phyloP scores from a whole-genome alignment of 2,888 invertebrate genomes.

The Reticulitermes lucifugus region DNA sequence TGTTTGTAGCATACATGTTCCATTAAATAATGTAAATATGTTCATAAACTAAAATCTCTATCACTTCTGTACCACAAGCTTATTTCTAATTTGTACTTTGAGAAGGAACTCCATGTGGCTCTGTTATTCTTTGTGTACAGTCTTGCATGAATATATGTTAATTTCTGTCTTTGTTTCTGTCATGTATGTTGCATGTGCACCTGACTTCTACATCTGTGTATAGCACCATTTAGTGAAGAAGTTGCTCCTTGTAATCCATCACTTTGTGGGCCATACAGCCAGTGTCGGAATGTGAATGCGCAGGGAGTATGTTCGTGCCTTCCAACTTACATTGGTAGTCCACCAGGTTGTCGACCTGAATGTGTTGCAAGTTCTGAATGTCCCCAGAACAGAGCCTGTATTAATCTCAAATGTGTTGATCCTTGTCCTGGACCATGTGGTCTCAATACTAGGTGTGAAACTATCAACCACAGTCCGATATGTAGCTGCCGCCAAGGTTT shows the following conservation, averaged over 20 bases:
- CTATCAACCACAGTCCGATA: slow-evolving; percentile 81
- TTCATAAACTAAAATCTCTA: not conserved
- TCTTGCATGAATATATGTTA: slow-evolving; percentile 31
- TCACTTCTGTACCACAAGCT: not conserved
- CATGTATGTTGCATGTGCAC: slow-evolving; percentile 45
- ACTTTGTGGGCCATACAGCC: slow-evolving; percentile 74
- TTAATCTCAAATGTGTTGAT: slow-evolving; percentile 76
- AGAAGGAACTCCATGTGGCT: not conserved
- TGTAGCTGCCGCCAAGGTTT: slow-evolving; percentile 76
- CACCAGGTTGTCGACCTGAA: slow-evolving; percentile 78
- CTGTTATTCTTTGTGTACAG: slow-evolving; percentile 7
- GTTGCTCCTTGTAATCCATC: slow-evolving; percentile 72
- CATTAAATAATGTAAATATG: not conserved
- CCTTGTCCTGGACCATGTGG: slow-evolving; percentile 83
- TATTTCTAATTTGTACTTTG: not conserved
- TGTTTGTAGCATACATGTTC: too few relatives aligned
- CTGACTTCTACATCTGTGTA: slow-evolving; percentile 43
- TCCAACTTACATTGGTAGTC: slow-evolving; percentile 72
- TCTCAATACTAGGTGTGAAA: slow-evolving; percentile 77
- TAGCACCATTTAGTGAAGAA: slow-evolving; percentile 61
- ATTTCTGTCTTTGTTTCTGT: slow-evolving; percentile 39
- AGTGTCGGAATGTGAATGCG: slow-evolving; percentile 71
- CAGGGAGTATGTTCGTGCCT: slow-evolving; percentile 79
- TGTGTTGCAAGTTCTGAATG: slow-evolving; percentile 81
- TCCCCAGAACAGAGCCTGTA: slow-evolving; percentile 76